Percentiles rank a stretch among this genome's conserved stretches.
phyloP scores from a whole-genome alignment of 2,888 invertebrate genomes.

The Xestoiulus laeticollis region DNA sequence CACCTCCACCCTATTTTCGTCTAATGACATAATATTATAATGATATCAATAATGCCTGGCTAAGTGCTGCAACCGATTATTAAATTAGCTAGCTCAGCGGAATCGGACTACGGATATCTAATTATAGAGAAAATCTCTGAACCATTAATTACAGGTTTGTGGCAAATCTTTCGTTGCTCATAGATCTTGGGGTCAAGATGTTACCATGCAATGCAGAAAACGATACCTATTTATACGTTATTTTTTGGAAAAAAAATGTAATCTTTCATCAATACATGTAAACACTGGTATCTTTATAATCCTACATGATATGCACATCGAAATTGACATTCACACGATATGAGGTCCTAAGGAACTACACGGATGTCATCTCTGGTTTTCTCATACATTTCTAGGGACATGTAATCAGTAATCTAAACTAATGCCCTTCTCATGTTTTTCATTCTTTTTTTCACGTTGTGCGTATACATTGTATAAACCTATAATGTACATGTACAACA shows the following conservation, averaged over 20 bases:
- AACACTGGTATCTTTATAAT: too few relatives aligned
- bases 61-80: constrained; percentile 11
- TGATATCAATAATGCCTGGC: constrained; percentile 37
- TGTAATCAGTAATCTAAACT: too few relatives aligned
- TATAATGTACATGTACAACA: too few relatives aligned
- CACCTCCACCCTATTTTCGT: neutral
- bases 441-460: neutral
- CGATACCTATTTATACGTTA: neutral
- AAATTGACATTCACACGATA: too few relatives aligned
- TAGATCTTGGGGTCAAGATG: neutral
- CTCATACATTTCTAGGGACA: too few relatives aligned
- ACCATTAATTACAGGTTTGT: constrained; percentile 34
- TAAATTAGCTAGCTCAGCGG: neutral
- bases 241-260: neutral
- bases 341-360: too few relatives aligned
- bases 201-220: neutral
- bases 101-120: constrained; percentile 3
- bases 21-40: constrained; percentile 37
- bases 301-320: too few relatives aligned
- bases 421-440: neutral
- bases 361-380: too few relatives aligned
- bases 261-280: constrained; percentile 30
- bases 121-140: constrained; percentile 34
- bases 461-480: too few relatives aligned
- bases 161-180: neutral